Evolutionary conservation across 2,888 invertebrate species (phyloP), one percentile per base, ranked within the genome.

Genomic region (Tiliacea citrago): DNA sequence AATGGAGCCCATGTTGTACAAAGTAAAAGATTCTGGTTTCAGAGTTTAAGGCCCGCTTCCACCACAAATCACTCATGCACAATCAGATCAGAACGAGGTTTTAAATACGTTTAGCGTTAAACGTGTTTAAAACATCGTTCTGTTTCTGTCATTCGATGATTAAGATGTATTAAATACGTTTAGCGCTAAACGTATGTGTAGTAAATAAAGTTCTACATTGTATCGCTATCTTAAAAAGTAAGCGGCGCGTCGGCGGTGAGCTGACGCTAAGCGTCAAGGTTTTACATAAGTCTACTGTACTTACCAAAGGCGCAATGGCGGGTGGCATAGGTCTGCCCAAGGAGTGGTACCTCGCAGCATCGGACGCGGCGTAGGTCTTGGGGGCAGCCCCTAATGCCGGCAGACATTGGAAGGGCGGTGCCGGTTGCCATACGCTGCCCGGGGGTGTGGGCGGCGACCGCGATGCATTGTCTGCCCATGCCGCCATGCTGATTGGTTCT

Each of bases 381-480:
- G 97, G 95, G 13, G 92, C 97, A 5, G 93, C 94, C 0, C 94
- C 95, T 5, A 96, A 83, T 0, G 95, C 94, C 0, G 91, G 84
- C 74, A 96, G 88, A 75, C 95, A 94, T 84, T 96, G 96, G 89
- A 96, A 96, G 0, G 95, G 94, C 3, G 96, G 96, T 73, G 96
- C 95, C 2, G 96, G 96, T 86, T 94, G 94, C 96, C 96, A 96
- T 72, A 94, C 81, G 83, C 95, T 95, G 79, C 94, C 94, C 13
- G 95, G 93, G 4, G 96, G 95, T 2, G 96, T 92, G 0, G 95
- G 95, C 4, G 95, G 93, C 35, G 93, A 91, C 47, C 95, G 92
- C 3, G 91, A 89, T 3, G 87, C 57, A 0, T 81, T 80, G 55
- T 93, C 95, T 45, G 88, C 83, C 91, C 92, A 92, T 0, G 92